These are phyloP conservation scores for Gymnosoma rotundatum DNA, from an alignment of 2,888 invertebrate species.

Conservation along the genomic window DNA sequence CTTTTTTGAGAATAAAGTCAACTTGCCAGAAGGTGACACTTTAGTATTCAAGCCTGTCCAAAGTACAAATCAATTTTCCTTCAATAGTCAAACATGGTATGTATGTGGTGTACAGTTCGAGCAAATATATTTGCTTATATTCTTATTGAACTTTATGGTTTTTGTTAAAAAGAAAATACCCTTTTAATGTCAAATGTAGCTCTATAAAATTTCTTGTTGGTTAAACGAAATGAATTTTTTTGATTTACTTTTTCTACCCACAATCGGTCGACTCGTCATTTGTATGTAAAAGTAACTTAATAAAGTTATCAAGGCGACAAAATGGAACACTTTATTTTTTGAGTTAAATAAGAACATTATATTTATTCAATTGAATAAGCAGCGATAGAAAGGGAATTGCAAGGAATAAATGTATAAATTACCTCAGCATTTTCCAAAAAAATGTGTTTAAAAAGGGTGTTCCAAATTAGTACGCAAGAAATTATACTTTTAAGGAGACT, in stretches of 20 bases:
- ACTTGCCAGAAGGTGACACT: too few relatives aligned
- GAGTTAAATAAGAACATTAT: conserved; percentile 32
- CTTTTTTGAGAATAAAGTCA: too few relatives aligned
- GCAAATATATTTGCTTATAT: too few relatives aligned
- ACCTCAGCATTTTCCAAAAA: neutral
- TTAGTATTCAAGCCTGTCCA: too few relatives aligned
- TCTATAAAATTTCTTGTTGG: neutral
- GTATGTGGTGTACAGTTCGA: too few relatives aligned
- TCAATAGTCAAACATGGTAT: too few relatives aligned
- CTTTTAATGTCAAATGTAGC: neutral
- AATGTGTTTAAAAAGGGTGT: too few relatives aligned
- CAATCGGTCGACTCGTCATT: conserved; percentile 41
- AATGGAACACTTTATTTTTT: conserved; percentile 17
- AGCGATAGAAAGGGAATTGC: conserved; percentile 27
- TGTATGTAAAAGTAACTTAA: neutral
- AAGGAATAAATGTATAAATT: neutral
- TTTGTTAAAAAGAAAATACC: too few relatives aligned
- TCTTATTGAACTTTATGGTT: too few relatives aligned
- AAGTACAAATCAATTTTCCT: too few relatives aligned
- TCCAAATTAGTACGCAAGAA: too few relatives aligned
- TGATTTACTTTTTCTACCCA: neutral
- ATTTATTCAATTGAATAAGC: conserved; percentile 50
- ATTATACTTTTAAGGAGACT: too few relatives aligned
- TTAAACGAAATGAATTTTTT: neutral
- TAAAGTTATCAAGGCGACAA: neutral